A percentile compares a stretch with the other conserved stretches of the same genome.
phyloP scores from a whole-genome alignment of 1,140 invertebrate species.

The Drosophila trapezifrons region DNA sequence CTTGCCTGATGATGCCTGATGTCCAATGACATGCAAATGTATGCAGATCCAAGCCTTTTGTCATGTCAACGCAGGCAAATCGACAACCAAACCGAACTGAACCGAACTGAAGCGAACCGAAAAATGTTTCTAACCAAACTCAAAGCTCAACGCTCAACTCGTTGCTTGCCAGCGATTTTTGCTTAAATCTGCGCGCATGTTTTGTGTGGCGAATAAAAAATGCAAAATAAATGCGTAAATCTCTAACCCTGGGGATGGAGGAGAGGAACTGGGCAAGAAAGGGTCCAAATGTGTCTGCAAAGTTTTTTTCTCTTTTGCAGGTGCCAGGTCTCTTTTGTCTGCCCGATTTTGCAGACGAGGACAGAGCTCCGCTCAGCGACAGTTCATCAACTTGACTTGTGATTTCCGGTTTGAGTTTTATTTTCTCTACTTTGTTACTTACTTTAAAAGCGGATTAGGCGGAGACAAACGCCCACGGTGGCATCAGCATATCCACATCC shows the following conservation, averaged over 20 bases:
- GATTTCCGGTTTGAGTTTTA: constrained; percentile 73
- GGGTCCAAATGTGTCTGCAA: constrained; percentile 74
- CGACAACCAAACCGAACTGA: constrained; percentile 58
- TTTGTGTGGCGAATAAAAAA: constrained; percentile 79
- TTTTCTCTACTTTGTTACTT: constrained; percentile 54
- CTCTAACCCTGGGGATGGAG: constrained; percentile 49
- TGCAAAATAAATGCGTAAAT: constrained; percentile 84
- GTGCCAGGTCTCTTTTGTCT: constrained; percentile 74
- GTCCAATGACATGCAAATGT: constrained; percentile 82
- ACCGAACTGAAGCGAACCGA: constrained; percentile 27
- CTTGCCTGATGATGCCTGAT: constrained; percentile 74
- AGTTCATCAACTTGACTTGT: constrained; percentile 82
- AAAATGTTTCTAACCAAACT: constrained; percentile 70
- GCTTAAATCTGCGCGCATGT: constrained; percentile 81
- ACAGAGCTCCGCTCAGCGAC: constrained; percentile 61
- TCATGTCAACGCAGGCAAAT: constrained; percentile 83
- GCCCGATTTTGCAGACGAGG: constrained; percentile 59
- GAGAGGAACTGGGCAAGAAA: constrained; percentile 11
- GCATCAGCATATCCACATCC: constrained; percentile 49
- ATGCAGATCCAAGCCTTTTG: constrained; percentile 84
- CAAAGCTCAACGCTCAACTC: constrained; percentile 66
- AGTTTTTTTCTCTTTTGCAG: constrained; percentile 71
- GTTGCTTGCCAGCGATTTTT: constrained; percentile 59
- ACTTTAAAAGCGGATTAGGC: constrained; percentile 81
- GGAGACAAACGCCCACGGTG: constrained; percentile 76